Base-by-base conservation (phyloP, 1,140 invertebrate species). In the Euura saliciscinereae region DNA sequence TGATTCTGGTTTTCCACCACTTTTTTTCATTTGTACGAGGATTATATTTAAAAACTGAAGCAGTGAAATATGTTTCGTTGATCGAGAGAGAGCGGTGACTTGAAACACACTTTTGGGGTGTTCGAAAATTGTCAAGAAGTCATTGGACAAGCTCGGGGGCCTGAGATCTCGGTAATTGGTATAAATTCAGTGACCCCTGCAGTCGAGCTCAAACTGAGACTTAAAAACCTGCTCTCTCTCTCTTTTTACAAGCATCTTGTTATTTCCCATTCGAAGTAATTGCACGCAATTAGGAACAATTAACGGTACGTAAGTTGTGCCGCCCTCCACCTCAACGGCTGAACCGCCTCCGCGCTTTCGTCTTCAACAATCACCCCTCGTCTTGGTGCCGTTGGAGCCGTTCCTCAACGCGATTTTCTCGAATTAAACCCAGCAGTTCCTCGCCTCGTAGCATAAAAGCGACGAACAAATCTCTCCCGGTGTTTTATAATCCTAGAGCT, bases 191-290 rank as follows among this genome's bases (percentile, higher is more conserved):
- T 59, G 51, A 59, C 51, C 51, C 51, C 51, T n/a, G 51, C 51
- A 11, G 28, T 28, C 51, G 51, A 59, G 51, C 13, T n/a, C 10
- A 11, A 59, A 59, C 6, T n/a, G 51, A n/a, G 51, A n/a, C 51
- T 59, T 8, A 59, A 59, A 59, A 59, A 59, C 8, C 51, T 59
- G 51, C 51, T 59, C 51, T 59, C 51, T n/a, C 28, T 28, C 28
- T 28, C 28, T 28, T 28, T 59, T 59, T n/a, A 59, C 51, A n/a
- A 59, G 13, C 51, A 59, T 59, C 51, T 59, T 59, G 51, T 59
- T 59, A 59, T 59, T 59, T 59, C 51, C 51, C 51, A 59, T 59
- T 59, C 51, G 51, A 59, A 59, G 51, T 59, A 59, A 59, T 59
- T 59, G 51, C 51, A 59, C 51, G 51, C 51, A 59, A 59, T 59